Base-by-base conservation (phyloP, 2,797 vertebrate species). In the Halcyon leucocephala region DNA sequence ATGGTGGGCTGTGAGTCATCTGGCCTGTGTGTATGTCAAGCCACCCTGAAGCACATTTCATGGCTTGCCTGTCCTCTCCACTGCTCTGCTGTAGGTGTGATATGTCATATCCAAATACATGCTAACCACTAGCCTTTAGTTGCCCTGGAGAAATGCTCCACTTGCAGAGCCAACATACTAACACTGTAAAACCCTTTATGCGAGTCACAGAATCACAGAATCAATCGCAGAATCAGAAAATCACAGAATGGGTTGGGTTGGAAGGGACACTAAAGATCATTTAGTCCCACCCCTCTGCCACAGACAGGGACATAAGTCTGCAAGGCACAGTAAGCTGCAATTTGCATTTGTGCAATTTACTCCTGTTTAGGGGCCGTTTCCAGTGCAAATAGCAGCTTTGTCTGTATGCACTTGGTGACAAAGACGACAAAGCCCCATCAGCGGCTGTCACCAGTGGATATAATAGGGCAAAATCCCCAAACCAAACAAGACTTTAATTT, bases 401-500 rank as follows among this genome's bases (percentile, higher is more conserved):
- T 35, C 83, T 71, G 6, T 57, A 16, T 57, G 83, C 48, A 11
- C 67, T 71, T 70, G 74, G 88, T 78, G 78, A 90, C 81, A 86
- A n/a, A 1, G 12, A 57, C 65, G 86, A 93, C 92, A 95, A 91
- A 95, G 90, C 88, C 67, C 57, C 60, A 20, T 37, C 83, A 51
- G 57, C 2, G 37, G 55, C 93, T 92, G 93, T 85, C 94, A 90
- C 91, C 83, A 51, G 31, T 90, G 92, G 52, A 33, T 55, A 74
- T 91, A 90, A 97, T 92, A 91, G 70, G 57, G 61, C 57, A 78
- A 97, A 97, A 97, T 96, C 94, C 90, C 81, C 67, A 93, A 88
- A 94, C 41, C 90, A 96, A 96, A 97, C 92, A 95, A 84, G 83
- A 89, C 82, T 42, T 96, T 93, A 89, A 95, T 97, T 95, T 95